Base-by-base conservation (phyloP, 2,113 vertebrate genomes). In the Ariopsis seemanni region DNA sequence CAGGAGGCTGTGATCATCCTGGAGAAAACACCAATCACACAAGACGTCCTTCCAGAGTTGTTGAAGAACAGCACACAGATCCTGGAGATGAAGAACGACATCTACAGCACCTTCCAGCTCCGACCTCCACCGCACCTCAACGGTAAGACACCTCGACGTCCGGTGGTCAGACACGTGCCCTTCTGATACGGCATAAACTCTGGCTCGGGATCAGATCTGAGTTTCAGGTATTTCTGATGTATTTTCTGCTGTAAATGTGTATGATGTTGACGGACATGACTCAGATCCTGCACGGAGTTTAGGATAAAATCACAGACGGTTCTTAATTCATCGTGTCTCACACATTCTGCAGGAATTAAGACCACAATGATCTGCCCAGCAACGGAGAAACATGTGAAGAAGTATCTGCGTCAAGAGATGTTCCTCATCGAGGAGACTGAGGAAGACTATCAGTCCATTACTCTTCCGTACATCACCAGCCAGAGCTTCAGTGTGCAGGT, bases 401-500 rank as follows among this genome's bases (percentile, higher is more conserved):
- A 98, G 65, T 99, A 99, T 85, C 92, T 96, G 87, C 92, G 88
- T 0, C 97, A 97, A 90, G 97, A 98, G 82, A 93, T 94, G 18
- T 95, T 91, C 89, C 95, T 99, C 71, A 86, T 99, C 58, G 93
- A 95, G 0, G 98, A 99, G 85, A 96, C 94, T 0, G 96, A 93
- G n/a, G 93, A 95, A 0, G 95, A 99, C 91, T 98, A 99, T 89
- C 91, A 60, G 85, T 92, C 60, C 82, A 92, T 98, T 89, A 99
- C 97, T 0, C 92, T 97, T 55, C 98, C 98, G 11, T 95, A 96
- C 92, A 94, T 99, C 84, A 92, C 96, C 87, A 90, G 95, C 27
- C 96, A 98, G 93, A 96, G 96, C 92, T 97, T 99, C 92, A 98
- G 97, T 87, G 71, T 98, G 85, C 97, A 99, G 97, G 98, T 98